Base-by-base conservation (phyloP, 2,888 invertebrate species). In the Mesochorus sp. region DNA sequence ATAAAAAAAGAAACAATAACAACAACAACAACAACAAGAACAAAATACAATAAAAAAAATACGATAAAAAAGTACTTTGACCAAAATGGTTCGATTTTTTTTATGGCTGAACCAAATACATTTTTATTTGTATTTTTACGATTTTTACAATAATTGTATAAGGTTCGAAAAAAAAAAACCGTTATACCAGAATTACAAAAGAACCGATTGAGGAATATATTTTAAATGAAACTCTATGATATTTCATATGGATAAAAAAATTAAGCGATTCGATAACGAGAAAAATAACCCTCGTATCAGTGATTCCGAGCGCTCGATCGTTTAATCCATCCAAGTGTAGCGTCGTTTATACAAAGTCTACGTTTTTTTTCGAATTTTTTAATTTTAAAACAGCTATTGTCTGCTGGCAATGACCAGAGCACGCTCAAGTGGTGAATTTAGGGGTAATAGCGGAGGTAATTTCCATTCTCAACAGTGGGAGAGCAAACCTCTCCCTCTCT, bases 391-490 rank as follows among this genome's bases (percentile, higher is more conserved):
- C 37, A 31, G 12, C 21, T 28, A 31, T 21, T 17, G 17, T 14
- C 31, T 39, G 12, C 28, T 49, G 17, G 1, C 49, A 57, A 39
- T 70, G 64, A 28, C 47, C 70, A 3, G n/a, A 61, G 24, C 44
- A 70, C 31, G 73, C 19, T 21, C 21, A 10, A 44, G 31, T 49
- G 39, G 70, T 74, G 74, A 79, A 79, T 67, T 79, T 53, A 31
- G 37, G 34, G 61, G 47, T 70, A 39, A 74, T 61, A 71, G 66
- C 47, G 57, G 37, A 59, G 70, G 68, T 74, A 70, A 79, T 79
- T 74, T 74, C 55, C 66, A 70, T 79, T 28, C 39, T 44, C 34
- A 17, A 47, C 42, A 53, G 26, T 10, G 24, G 37, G 21, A 39
- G 61, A 10, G n/a, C n/a, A n/a, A n/a, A n/a, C n/a, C n/a, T n/a